Base-by-base conservation (phyloP, 2,888 invertebrate genomes). In the Lasioglossum calceatum region DNA sequence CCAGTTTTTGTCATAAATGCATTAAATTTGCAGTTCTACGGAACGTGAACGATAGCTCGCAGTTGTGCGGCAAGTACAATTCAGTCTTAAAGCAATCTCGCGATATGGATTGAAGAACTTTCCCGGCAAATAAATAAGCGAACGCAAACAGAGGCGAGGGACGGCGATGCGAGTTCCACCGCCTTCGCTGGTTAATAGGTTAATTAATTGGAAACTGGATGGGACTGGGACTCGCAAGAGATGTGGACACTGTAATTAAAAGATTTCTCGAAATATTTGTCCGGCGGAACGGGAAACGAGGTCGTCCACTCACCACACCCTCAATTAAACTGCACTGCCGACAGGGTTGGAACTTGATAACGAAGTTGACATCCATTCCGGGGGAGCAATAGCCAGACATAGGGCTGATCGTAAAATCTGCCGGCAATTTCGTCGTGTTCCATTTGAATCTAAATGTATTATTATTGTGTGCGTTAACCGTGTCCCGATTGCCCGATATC, bases 341-440 rank as follows among this genome's bases (percentile, higher is more conserved):
- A 36, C 91, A 92, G 4, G 97, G 97, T 91, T 96, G 96, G 93
- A 97, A 97, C 42, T 95, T 96, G 58, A 97, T 96, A 42, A 96
- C 96, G 91, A 97, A 97, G 2, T 96, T 96, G 0, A 97, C 96
- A 87, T 97, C 96, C 88, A 96, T 96, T 54, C 96, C 96, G 0
- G 97, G 96, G 5, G 97, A 96, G 86, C 97, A 96, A 89, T 96
- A 97, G 7, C 97, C 97, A 81, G 96, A 95, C 89, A 95, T 94
- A 0, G 97, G 97, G 1, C 94, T 94, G 88, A 97, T 96, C 10
- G 95, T 95, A 92, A 97, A 97, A 90, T 96, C 96, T 2, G 95
- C 94, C 70, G 93, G 92, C 77, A 95, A 94, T 87, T 95, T 95
- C 14, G 95, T 94, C 8, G 94, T 89, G 86, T 95, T 95, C 97